These are phyloP conservation scores for Leptinotarsa tumamoca DNA, from an alignment of 2,888 invertebrate species.

Conservation along the genomic window DNA sequence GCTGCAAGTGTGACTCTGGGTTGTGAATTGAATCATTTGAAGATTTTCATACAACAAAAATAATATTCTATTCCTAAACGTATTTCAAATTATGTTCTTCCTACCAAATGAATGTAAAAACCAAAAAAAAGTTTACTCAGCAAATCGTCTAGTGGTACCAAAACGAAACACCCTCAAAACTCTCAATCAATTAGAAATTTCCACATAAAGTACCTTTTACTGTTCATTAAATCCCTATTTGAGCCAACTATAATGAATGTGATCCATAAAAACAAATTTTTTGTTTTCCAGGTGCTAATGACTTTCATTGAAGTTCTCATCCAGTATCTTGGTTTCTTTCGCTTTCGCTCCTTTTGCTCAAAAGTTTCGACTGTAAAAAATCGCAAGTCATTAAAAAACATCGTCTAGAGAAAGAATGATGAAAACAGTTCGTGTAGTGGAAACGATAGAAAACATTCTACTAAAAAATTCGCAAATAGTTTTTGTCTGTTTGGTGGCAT, in stretches of 20 bases:
- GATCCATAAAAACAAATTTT: background rate
- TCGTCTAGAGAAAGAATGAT: no score
- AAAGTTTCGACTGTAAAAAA: no score
- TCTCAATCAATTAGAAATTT: background rate
- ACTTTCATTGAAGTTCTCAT: background rate
- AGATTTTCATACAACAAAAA: background rate
- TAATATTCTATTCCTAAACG: no score
- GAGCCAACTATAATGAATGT: background rate
- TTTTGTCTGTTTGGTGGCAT: no score
- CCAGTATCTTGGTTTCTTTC: no score
- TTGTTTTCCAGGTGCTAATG: conserved; percentile 17
- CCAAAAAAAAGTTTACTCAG: background rate
- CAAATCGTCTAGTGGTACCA: conserved; percentile 1
- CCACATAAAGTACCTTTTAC: background rate
- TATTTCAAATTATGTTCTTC: no score
- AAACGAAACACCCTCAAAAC: conserved; percentile 13
- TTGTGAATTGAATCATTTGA: conserved; percentile 4
- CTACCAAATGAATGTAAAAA: no score
- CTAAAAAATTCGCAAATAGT: no score
- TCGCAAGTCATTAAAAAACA: no score
- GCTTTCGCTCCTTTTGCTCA: no score
- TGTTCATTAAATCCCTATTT: background rate
- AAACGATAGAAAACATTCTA: no score
- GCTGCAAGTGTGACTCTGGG: conserved; percentile 16
- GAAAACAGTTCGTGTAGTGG: no score